phyloP scores from a whole-genome alignment of 2,888 invertebrate species.

The Athalia circularis region DNA sequence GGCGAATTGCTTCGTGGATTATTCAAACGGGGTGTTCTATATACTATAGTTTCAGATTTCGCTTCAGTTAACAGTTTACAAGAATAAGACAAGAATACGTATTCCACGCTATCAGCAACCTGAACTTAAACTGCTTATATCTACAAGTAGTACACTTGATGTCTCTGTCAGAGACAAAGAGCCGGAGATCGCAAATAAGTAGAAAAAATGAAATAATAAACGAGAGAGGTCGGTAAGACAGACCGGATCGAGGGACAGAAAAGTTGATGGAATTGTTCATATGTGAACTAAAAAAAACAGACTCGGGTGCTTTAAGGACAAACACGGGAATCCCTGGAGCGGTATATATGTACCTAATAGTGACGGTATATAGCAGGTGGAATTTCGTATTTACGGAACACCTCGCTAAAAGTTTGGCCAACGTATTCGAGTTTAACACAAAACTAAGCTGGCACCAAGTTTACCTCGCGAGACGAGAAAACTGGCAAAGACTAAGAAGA shows the following conservation, averaged over 20 bases:
- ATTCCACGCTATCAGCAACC: background rate
- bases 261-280: conserved; percentile 28
- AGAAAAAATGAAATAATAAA: background rate
- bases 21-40: conserved; percentile 5
- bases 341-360: background rate
- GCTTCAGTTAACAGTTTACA: background rate
- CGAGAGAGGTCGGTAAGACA: background rate
- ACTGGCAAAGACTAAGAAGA: background rate
- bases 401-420: conserved; percentile 27
- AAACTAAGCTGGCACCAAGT: conserved; percentile 37
- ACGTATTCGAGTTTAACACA: conserved; percentile 37
- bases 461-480: background rate
- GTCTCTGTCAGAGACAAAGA: background rate
- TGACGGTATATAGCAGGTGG: background rate
- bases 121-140: too few relatives aligned
- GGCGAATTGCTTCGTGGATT: background rate
- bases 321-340: background rate
- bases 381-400: conserved; percentile 36
- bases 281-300: background rate
- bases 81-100: background rate
- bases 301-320: conserved; percentile 5
- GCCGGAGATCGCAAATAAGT: background rate
- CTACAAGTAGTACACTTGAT: background rate
- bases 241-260: background rate
- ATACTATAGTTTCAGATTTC: conserved; percentile 4